Percentiles rank a stretch among this genome's conserved stretches.
Evolutionary conservation across 2,888 invertebrate species (phyloP).

Genomic region (Aelia acuminata): DNA sequence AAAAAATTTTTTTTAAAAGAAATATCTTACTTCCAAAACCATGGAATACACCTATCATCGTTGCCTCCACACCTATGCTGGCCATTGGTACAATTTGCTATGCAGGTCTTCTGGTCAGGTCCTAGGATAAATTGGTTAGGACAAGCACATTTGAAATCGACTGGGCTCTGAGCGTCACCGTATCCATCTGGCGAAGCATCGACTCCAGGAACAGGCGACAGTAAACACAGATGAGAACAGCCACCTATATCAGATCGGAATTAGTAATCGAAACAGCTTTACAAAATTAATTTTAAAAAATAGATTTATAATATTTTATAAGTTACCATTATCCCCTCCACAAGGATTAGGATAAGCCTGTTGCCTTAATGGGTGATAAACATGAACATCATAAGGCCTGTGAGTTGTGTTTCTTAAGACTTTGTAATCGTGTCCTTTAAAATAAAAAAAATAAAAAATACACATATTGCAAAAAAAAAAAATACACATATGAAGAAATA

Average conservation of each 20-base stretch:
- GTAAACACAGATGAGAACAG: conserved; percentile 94
- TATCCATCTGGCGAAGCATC: conserved; percentile 66
- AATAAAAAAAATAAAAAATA: not conserved
- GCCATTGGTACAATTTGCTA: conserved; percentile 93
- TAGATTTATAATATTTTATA: not conserved
- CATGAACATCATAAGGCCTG: conserved; percentile 93
- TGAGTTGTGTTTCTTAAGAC: conserved; percentile 92
- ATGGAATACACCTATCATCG: conserved; percentile 82
- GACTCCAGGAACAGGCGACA: conserved; percentile 78
- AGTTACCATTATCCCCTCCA: conserved; percentile 82
- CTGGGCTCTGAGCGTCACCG: conserved; percentile 79
- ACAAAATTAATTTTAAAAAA: not conserved
- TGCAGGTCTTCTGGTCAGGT: conserved; percentile 87
- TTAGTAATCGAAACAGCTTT: not conserved
- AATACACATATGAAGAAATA: too few relatives aligned
- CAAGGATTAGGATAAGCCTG: conserved; percentile 91
- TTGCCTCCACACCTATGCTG: conserved; percentile 83
- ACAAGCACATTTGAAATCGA: conserved; percentile 89
- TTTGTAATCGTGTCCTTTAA: conserved; percentile 77
- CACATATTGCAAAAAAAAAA: too few relatives aligned
- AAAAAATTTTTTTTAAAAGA: not conserved
- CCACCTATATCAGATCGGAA: conserved; percentile 73
- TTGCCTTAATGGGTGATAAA: conserved; percentile 91
- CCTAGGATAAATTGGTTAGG: conserved; percentile 93
- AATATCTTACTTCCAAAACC: conserved; percentile 81